These are phyloP conservation scores for Cygnus buccinator DNA, from an alignment of 2,113 vertebrate species.

Conservation along the genomic window DNA sequence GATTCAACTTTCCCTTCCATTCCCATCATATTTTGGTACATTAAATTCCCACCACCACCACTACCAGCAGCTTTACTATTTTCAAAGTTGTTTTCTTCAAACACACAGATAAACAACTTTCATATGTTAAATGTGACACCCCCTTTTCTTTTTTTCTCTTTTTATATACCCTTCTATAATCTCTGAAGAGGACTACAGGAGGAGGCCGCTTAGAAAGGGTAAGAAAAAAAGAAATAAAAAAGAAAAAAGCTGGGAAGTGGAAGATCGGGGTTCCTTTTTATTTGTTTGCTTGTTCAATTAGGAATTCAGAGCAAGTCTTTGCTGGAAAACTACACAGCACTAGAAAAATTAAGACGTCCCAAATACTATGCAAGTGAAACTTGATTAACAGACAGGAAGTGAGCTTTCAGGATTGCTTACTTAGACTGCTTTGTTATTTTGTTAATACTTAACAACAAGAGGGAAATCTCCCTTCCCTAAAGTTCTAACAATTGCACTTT, in stretches of 20 bases:
- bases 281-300: background rate
- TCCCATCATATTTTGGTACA: background rate
- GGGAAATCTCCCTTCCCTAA: background rate
- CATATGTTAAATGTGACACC: background rate
- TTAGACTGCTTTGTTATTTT: background rate
- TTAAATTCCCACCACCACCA: too few species aligned
- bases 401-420: background rate
- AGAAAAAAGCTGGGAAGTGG: background rate
- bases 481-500: background rate
- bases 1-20: background rate
- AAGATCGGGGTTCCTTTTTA: rapidly evolving
- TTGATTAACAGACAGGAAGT: background rate
- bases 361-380: background rate
- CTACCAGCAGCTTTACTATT: background rate
- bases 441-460: background rate
- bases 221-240: background rate
- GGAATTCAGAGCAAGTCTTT: background rate
- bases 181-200: background rate
- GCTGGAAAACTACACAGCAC: background rate
- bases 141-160: background rate
- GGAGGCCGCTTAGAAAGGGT: background rate
- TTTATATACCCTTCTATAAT: background rate
- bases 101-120: background rate
- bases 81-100: background rate
- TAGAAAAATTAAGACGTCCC: background rate